These are phyloP conservation scores for Gonocerus acuteangulatus DNA, from an alignment of 2,888 invertebrate species.

Conservation along the genomic window DNA sequence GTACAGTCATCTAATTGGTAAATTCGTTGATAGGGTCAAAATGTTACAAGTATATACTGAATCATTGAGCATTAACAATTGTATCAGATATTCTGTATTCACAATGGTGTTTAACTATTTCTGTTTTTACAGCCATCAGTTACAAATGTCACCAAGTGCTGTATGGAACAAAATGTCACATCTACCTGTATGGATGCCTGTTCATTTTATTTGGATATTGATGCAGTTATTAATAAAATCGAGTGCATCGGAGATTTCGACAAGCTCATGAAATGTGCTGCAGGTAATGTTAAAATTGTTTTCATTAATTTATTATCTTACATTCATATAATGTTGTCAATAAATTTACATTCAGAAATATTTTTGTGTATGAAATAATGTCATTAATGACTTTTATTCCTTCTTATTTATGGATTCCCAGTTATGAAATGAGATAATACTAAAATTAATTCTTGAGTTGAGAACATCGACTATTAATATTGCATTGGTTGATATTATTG, in stretches of 20 bases:
- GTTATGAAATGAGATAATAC: too few species aligned
- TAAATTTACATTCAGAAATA: too few species aligned
- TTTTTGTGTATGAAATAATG: too few species aligned
- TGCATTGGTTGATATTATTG: too few species aligned
- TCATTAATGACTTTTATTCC: too few species aligned
- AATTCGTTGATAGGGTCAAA: background rate
- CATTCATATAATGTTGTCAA: too few species aligned
- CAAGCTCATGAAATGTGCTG: constrained; percentile 78
- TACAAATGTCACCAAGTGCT: constrained; percentile 72
- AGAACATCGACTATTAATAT: too few species aligned
- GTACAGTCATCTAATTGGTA: background rate
- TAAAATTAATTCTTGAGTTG: too few species aligned
- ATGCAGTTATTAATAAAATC: constrained; percentile 69
- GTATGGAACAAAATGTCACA: constrained; percentile 70
- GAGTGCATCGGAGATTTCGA: constrained; percentile 76
- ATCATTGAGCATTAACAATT: too few species aligned
- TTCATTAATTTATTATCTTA: too few species aligned
- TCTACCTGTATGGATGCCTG: constrained; percentile 73
- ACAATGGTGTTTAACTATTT: background rate
- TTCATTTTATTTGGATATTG: constrained; percentile 73
- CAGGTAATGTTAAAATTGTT: constrained; percentile 51
- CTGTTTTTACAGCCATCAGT: constrained; percentile 46
- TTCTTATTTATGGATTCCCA: too few species aligned
- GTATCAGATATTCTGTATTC: background rate
- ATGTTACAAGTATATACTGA: background rate